Evolutionary conservation across 2,797 vertebrate genomes (phyloP).

Genomic region (Oryzias dopingdopingensis): DNA sequence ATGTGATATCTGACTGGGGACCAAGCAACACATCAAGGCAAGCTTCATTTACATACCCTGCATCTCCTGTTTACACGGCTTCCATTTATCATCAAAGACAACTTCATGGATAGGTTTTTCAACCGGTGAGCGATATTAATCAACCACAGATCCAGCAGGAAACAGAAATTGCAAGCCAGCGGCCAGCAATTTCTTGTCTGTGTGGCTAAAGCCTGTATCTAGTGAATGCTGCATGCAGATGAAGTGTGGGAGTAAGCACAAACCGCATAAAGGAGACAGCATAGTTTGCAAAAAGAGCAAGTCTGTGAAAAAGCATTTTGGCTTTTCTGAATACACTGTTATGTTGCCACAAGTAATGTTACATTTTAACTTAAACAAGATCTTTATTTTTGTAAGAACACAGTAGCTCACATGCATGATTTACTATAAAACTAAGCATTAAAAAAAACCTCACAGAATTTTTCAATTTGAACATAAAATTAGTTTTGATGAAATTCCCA

Average conservation of each 20-base stretch:
- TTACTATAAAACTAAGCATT: no score
- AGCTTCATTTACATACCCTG: slow-evolving; percentile 77
- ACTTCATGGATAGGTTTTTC: slow-evolving; percentile 67
- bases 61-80: slow-evolving; percentile 68
- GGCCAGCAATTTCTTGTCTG: slow-evolving; percentile 47
- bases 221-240: slow-evolving; percentile 75
- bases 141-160: slow-evolving; percentile 66
- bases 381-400: no score
- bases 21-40: slow-evolving; percentile 53
- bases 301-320: slow-evolving; percentile 65
- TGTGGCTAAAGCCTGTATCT: slow-evolving; percentile 44
- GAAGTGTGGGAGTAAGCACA: slow-evolving; percentile 74
- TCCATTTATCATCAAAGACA: slow-evolving; percentile 79
- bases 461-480: no score
- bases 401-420: no score
- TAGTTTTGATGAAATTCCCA: no score
- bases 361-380: no score
- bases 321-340: slow-evolving; percentile 44
- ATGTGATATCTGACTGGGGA: slow-evolving; percentile 58
- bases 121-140: slow-evolving; percentile 68
- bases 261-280: slow-evolving; percentile 46
- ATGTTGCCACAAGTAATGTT: slow-evolving; percentile 20
- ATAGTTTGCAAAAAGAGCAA: slow-evolving; percentile 45
- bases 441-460: no score
- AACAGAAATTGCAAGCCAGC: slow-evolving; percentile 54